Evolutionary conservation across 2,888 invertebrate species (phyloP), one percentile per base, ranked within the genome.

Genomic region (Troilus luridus): DNA sequence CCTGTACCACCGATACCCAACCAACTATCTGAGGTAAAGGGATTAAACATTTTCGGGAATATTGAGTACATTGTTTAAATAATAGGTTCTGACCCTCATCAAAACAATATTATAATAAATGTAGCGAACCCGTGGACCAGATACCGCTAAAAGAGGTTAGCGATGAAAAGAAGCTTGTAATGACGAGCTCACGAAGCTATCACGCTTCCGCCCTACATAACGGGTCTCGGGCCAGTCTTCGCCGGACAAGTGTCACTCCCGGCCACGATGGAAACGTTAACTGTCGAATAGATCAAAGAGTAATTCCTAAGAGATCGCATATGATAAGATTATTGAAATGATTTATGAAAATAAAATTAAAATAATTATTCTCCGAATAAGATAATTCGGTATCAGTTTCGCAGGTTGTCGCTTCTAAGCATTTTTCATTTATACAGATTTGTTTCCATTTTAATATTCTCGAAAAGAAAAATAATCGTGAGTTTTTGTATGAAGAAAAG

Each of bases 111-210:
- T n/a, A 9, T 64, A 12, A 12, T 7, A 27, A 67, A 10, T 14
- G 6, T 21, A 24, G 0, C 6, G 27, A 0, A n/a, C 11, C 24
- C 27, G 27, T 27, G 7, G 0, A 17, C 27, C 72, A 17, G 41
- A 77, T 12, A 67, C 5, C 14, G 14, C 27, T 41, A 41, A 77
- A 67, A 77, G 72, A 77, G 41, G 72, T 77, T 77, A 77, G 72
- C 8, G 24, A 41, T 41, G 12, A 77, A 41, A 77, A 27, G 72
- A 77, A 27, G 11, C 21, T 19, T 5, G 85, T 58, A 85, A 85
- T 85, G 85, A 85, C 21, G 56, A 58, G n/a, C 56, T 85, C 85
- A 85, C 85, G 85, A 85, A 85, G 56, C 85, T 85, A 85, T 85
- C 85, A 85, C 56, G 56, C 56, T 58, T 85, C 56, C 54, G 54